These are phyloP conservation scores for Sorex fumeus DNA, from an alignment of 2,113 vertebrate species.

Conservation along the genomic window DNA sequence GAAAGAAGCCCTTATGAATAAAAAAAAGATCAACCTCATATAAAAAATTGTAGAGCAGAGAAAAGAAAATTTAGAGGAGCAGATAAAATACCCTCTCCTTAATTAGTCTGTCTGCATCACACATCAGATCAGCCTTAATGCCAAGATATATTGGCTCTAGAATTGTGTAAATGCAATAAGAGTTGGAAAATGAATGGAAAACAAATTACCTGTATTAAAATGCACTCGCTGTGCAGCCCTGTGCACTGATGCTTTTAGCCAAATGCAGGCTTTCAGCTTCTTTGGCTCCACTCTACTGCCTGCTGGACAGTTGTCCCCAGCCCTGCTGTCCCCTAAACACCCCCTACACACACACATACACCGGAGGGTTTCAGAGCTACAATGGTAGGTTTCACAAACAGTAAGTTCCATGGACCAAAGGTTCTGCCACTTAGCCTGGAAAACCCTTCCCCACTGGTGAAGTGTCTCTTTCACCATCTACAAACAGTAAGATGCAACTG, in stretches of 20 bases:
- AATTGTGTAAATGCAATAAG: constrained; percentile 78
- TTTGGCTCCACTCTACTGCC: not conserved
- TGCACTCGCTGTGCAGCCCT: not conserved
- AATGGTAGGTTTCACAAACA: not conserved
- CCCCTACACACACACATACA: not conserved
- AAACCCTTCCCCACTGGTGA: not conserved
- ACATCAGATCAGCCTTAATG: constrained; percentile 71
- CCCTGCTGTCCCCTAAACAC: too few relatives aligned
- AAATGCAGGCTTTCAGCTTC: not conserved
- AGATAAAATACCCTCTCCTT: constrained; percentile 74
- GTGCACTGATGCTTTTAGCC: not conserved
- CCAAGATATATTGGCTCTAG: constrained; percentile 62
- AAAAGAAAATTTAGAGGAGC: constrained; percentile 66
- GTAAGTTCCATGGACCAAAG: not conserved
- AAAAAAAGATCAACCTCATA: constrained; percentile 69
- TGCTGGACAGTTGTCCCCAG: not conserved
- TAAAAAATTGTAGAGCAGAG: constrained; percentile 65
- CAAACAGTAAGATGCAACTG: not conserved
- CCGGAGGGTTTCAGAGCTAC: constrained; percentile 41
- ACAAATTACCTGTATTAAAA: constrained; percentile 64
- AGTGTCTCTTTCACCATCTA: not conserved
- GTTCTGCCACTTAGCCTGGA: not conserved
- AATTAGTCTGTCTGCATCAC: constrained; percentile 74
- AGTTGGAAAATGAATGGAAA: constrained; percentile 69
- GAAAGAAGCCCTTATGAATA: constrained; percentile 74